Evolutionary conservation across 2,888 invertebrate species (phyloP), one percentile per base, ranked within the genome.

Genomic region (Julus scanicus): DNA sequence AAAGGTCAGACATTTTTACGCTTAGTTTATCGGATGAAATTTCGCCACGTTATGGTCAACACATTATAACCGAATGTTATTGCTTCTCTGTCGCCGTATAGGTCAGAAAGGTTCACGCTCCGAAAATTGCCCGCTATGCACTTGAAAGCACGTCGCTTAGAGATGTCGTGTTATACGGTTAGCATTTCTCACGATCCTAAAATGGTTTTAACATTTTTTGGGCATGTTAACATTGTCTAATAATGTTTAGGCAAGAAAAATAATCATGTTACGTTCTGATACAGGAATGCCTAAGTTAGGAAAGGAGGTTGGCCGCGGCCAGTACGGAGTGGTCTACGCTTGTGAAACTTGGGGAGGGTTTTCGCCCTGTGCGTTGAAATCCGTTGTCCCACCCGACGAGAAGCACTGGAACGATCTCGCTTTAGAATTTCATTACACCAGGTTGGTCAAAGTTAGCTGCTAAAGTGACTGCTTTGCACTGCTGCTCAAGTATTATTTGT

Each of bases 351-450:
- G 97, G 95, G 96, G 94, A 0, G 95, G 94, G 0, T 94, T 93
- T 87, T 92, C 94, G n/a, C 96, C 96, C 0, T 96, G 95, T 91
- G 97, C 97, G 9, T 95, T 97, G 87, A 97, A 97, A 93, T 96
- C 97, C 0, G 96, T 97, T 87, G 94, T 97, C 84, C 97, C 97
- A 0, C 96, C 96, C 0, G 97, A 97, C 92, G 97, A 97, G 90
- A 94, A 96, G 89, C 97, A 97, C 91, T 97, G 97, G 95, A 95
- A 96, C 91, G 97, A 97, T 91, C 93, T 97, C 1, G 97, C 97
- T 0, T 95, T 97, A 95, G 97, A 97, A 92, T 97, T 97, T 93
- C 97, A 96, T 92, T 97, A 97, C 91, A 97, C 97, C 86, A 95
- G 95, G 96, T 95, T 91, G 89, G 89, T 84, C n/a, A 63, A 63